Evolutionary conservation across 53 echinoderm and acorn worm species (phyloP).

Genomic region (Henricia sp.): DNA sequence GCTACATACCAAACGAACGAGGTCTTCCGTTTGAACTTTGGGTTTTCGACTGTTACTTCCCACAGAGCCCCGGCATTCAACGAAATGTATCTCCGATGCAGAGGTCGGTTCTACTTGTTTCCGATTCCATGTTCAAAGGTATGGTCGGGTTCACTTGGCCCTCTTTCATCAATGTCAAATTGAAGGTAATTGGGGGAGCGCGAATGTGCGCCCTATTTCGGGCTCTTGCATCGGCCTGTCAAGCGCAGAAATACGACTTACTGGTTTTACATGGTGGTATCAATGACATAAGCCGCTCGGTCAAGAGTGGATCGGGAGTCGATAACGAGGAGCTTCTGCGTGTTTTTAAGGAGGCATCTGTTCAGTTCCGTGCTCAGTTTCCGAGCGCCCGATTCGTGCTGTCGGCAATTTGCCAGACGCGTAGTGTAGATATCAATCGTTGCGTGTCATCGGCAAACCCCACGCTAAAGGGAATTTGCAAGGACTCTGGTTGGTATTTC

Average conservation of each 20-base stretch:
- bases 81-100: neutral
- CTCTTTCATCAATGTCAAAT: neutral
- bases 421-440: neutral
- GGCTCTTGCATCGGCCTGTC: neutral
- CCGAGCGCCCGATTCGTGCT: neutral
- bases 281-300: slow-evolving; percentile 2
- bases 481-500: slow-evolving; percentile 1
- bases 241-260: neutral
- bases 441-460: neutral
- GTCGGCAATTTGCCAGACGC: slow-evolving; percentile 18
- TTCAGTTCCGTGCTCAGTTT: neutral
- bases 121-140: slow-evolving; percentile 16
- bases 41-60: slow-evolving; percentile 25
- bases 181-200: slow-evolving; percentile 11
- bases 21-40: too few relatives aligned
- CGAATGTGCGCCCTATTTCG: slow-evolving; percentile 12
- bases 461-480: neutral
- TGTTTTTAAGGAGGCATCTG: slow-evolving; percentile 9
- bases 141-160: slow-evolving; percentile 17
- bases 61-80: neutral
- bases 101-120: neutral
- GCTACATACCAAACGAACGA: neutral
- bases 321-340: neutral
- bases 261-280: slow-evolving; percentile 14
- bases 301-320: neutral